Percentiles rank a stretch among this genome's conserved stretches.
Conservation (phyloP, 2,888 invertebrate species). For the Drymonia ruficornis region DNA sequence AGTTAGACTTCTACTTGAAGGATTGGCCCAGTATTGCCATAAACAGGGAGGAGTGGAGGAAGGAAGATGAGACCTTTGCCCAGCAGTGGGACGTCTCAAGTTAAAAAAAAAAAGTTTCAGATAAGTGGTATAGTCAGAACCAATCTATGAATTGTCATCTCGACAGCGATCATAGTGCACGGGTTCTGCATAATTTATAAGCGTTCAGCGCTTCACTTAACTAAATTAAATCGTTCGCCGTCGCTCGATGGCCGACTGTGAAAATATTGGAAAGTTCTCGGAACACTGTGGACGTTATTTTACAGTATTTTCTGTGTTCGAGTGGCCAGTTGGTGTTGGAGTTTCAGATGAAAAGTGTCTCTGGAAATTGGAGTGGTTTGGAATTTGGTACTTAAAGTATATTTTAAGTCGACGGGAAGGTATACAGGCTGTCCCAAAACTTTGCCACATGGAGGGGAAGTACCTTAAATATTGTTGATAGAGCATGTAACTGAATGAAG, state of each 20-base stretch:
- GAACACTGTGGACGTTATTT: constrained; percentile 3
- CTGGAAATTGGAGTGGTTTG: background rate
- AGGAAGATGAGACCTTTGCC: no score
- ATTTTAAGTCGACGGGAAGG: background rate
- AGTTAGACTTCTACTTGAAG: no score
- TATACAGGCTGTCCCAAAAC: no score
- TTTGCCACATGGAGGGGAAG: no score
- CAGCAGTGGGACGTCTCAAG: no score
- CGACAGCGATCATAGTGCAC: background rate
- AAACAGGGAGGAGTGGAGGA: no score
- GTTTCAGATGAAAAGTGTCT: background rate
- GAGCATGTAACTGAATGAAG: no score
- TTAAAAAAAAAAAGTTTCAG: no score
- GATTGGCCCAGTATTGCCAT: no score
- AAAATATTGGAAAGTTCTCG: constrained; percentile 57
- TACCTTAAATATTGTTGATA: no score
- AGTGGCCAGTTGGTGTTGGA: background rate
- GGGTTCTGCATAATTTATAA: constrained; percentile 52
- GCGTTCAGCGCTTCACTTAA: constrained; percentile 60
- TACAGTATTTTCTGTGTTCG: background rate
- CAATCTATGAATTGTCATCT: constrained; percentile 2
- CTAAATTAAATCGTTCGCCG: constrained; percentile 62
- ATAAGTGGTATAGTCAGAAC: background rate
- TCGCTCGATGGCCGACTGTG: constrained; percentile 52
- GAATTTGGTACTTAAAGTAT: background rate